phyloP scores from a whole-genome alignment of 2,797 vertebrate species.

The Syngnathus acus region DNA sequence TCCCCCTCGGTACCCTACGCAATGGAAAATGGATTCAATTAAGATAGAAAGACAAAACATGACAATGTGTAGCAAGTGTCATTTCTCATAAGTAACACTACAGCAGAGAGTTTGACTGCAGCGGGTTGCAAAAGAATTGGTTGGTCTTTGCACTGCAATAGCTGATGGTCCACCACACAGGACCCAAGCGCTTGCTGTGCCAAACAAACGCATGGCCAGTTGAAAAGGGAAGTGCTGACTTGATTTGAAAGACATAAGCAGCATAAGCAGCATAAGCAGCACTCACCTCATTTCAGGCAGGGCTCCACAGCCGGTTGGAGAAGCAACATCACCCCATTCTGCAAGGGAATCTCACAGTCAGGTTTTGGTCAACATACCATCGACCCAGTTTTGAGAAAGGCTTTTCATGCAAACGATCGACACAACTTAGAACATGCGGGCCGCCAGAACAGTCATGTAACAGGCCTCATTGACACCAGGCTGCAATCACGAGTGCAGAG shows the following conservation, averaged over 20 bases:
- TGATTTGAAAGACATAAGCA: neutral
- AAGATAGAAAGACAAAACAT: rapidly evolving
- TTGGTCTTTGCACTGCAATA: conserved; percentile 74
- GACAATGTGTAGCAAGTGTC: conserved; percentile 45
- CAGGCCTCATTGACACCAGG: conserved; percentile 66
- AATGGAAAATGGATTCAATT: rapidly evolving
- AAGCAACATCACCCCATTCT: conserved; percentile 1
- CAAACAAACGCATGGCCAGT: neutral
- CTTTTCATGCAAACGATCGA: too few relatives aligned
- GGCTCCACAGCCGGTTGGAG: neutral
- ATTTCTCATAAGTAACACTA: conserved; percentile 82
- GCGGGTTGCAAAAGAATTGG: conserved; percentile 85
- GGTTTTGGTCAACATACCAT: neutral
- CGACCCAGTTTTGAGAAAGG: too few relatives aligned
- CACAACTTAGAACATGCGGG: too few relatives aligned
- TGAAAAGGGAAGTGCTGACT: too few relatives aligned
- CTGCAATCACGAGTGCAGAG: conserved; percentile 38
- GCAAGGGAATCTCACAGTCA: neutral
- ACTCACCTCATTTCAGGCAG: conserved; percentile 14
- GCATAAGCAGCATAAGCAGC: too few relatives aligned
- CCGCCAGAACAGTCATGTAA: conserved; percentile 27
- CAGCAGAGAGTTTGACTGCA: conserved; percentile 64
- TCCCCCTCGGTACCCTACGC: conserved; percentile 10
- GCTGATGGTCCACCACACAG: conserved; percentile 33
- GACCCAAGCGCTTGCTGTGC: conserved; percentile 42